phyloP scores from a whole-genome alignment of 2,113 vertebrate genomes.

The Rostratula benghalensis region DNA sequence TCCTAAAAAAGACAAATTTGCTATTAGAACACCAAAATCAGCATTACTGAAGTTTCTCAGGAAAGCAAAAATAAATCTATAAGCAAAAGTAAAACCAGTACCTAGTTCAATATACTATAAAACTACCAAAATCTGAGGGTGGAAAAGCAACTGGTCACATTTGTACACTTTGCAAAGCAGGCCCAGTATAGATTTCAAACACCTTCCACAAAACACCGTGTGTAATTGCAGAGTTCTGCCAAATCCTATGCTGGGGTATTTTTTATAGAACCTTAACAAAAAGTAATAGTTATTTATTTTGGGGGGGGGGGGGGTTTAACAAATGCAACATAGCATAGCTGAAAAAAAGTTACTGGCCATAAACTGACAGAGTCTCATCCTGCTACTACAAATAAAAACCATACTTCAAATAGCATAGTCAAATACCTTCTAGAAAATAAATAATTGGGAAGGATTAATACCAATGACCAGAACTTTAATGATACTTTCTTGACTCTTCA shows the following conservation, averaged over 20 bases:
- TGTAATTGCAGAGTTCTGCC: not conserved
- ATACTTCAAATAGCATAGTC: not conserved
- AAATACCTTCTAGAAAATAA: not conserved
- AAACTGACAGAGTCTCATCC: not conserved
- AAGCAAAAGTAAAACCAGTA: not conserved
- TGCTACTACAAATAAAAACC: not conserved
- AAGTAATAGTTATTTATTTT: no score
- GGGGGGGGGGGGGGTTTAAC: no score
- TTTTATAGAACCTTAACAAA: not conserved
- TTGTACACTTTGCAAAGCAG: not conserved
- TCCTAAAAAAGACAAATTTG: constrained; percentile 78
- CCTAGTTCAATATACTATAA: not conserved
- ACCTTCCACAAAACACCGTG: not conserved
- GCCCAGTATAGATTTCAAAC: not conserved
- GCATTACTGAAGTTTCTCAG: not conserved
- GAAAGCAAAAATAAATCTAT: not conserved
- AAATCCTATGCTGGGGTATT: not conserved
- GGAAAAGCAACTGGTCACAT: not conserved
- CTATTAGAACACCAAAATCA: not conserved
- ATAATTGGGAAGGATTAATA: not conserved
- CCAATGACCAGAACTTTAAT: not conserved
- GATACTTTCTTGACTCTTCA: not conserved
- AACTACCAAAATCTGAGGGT: not conserved
- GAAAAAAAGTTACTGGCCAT: not conserved
- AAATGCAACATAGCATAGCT: not conserved